These are phyloP conservation scores for Acanthornis magna DNA, from an alignment of 2,797 vertebrate genomes.

Conservation along the genomic window DNA sequence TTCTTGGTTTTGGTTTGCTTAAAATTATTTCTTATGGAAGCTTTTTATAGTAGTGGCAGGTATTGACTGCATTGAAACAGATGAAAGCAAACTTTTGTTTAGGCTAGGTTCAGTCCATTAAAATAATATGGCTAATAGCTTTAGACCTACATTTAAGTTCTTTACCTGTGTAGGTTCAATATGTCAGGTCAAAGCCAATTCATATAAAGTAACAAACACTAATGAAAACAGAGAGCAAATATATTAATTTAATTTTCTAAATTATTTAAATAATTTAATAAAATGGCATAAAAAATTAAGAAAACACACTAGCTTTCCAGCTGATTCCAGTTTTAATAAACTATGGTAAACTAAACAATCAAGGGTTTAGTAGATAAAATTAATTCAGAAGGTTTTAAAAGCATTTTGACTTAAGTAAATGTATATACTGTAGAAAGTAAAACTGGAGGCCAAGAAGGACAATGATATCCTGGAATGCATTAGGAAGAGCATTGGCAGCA, in stretches of 20 bases:
- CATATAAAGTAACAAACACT: neutral
- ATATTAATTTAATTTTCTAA: neutral
- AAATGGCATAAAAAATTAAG: neutral
- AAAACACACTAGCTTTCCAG: neutral
- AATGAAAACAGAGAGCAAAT: neutral
- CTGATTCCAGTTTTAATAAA: neutral
- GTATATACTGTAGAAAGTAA: neutral
- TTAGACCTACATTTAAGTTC: neutral
- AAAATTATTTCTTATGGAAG: neutral
- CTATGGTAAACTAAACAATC: neutral
- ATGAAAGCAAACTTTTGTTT: neutral
- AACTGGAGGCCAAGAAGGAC: neutral
- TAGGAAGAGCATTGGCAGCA: neutral
- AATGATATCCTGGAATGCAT: neutral
- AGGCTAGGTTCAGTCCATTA: neutral
- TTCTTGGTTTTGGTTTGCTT: neutral
- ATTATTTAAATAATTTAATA: neutral
- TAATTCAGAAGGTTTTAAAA: neutral
- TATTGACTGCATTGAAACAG: neutral
- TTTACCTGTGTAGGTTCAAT: neutral
- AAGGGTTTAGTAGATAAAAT: neutral
- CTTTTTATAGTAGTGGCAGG: neutral
- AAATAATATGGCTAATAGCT: neutral
- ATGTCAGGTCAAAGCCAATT: neutral
- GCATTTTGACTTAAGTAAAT: neutral